Percentiles rank a stretch among this genome's conserved stretches.
Evolutionary conservation across 2,113 vertebrate species (phyloP).

Genomic region (Lampris incognitus): DNA sequence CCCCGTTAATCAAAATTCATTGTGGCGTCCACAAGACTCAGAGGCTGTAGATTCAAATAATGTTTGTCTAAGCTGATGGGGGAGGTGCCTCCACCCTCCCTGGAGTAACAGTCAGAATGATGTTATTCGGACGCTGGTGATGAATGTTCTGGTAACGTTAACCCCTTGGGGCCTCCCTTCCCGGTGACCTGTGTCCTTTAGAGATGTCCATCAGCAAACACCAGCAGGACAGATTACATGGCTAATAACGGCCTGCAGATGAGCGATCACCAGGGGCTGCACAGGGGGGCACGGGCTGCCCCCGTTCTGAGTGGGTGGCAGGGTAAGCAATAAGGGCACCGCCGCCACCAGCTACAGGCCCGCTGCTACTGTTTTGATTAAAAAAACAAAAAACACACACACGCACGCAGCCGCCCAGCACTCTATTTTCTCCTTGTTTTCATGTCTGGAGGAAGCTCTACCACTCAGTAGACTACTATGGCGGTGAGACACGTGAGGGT

Average conservation of each 20-base stretch:
- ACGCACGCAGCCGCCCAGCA: constrained; percentile 46
- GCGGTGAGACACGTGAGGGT: constrained; percentile 64
- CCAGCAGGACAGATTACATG: constrained; percentile 76
- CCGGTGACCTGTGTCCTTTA: constrained; percentile 69
- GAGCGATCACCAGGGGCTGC: constrained; percentile 67
- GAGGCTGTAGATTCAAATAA: constrained; percentile 33
- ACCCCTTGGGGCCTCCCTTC: constrained; percentile 54
- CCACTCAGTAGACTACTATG: constrained; percentile 55
- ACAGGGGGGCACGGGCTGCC: constrained; percentile 52
- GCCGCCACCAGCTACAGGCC: constrained; percentile 63
- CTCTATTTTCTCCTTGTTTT: constrained; percentile 64
- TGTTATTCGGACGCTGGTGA: constrained; percentile 60
- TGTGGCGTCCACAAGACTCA: background rate
- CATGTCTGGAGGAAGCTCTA: constrained; percentile 60
- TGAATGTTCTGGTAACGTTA: constrained; percentile 69
- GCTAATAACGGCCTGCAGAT: constrained; percentile 74
- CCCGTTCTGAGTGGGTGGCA: constrained; percentile 48
- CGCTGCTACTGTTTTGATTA: constrained; percentile 69
- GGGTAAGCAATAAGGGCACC: constrained; percentile 48
- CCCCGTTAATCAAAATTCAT: constrained; percentile 10
- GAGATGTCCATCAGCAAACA: constrained; percentile 70
- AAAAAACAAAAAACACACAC: constrained; percentile 76
- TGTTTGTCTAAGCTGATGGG: constrained; percentile 43
- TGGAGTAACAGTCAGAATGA: constrained; percentile 52
- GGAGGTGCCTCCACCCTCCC: constrained; percentile 31